Evolutionary conservation across 2,888 invertebrate genomes (phyloP), one percentile per base, ranked within the genome.

Genomic region (Microplitis manilae): DNA sequence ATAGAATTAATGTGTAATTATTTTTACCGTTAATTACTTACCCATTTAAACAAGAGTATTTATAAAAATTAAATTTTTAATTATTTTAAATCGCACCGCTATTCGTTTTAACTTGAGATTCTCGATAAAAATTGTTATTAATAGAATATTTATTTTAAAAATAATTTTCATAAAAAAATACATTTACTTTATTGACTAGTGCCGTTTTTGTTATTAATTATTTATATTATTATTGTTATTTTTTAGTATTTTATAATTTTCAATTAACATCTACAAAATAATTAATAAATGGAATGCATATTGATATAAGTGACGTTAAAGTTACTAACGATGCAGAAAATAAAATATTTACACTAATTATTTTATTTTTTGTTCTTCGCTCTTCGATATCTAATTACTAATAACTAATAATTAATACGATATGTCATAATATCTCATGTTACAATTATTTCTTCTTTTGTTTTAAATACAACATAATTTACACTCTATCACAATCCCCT

Each of bases 161-260:
- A 82, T 84, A 82, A 83, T 83, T 83, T 82, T 81, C 82, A 84
- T 88, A 87, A 87, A 87, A 88, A 88, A 86, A 87, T 87, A 88
- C 86, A 88, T 86, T 86, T 82, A 85, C 85, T 86, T 82, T 87
- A 88, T 83, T 88, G 88, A 88, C 88, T 88, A 88, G 88, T 85
- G 80, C 70, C 71, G 68, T 70, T 67, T 69, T 73, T 75, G 67
- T 61, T 60, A 20, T 70, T 75, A 78, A 76, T 40, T 76, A 70
- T 75, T 74, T 76, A 38, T 69, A 38, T 71, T 50, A 20, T 75
- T 8, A 68, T 69, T 77, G 41, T 60, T 76, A 80, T 79, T 78
- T 79, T 73, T 64, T 78, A 79, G 20, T 15, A 38, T 39, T 17
- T 74, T 68, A 68, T 60, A 17, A 38, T 68, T 30, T 20, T 13